A percentile compares a stretch with the other conserved stretches of the same genome.
phyloP scores from a whole-genome alignment of 2,888 invertebrate genomes.

The Melinopterus prodromus region DNA sequence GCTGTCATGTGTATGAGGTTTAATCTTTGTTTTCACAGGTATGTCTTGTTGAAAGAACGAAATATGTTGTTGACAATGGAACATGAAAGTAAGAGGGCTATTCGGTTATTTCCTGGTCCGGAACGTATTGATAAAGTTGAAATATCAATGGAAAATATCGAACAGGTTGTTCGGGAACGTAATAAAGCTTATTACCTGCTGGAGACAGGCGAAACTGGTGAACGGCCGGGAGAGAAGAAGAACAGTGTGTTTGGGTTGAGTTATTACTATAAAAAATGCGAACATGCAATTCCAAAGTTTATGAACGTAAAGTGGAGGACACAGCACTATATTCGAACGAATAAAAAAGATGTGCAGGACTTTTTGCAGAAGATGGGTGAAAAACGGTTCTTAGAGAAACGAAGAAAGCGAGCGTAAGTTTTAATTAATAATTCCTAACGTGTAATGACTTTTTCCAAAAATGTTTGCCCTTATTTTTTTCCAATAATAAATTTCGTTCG shows the following conservation, averaged over 20 bases:
- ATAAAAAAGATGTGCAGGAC: constrained; percentile 69
- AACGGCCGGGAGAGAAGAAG: constrained; percentile 71
- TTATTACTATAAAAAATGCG: constrained; percentile 65
- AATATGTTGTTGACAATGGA: constrained; percentile 99
- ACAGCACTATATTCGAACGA: constrained; percentile 64
- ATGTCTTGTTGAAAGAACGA: constrained; percentile 88
- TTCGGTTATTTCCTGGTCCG: constrained; percentile 83
- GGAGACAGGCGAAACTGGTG: constrained; percentile 89
- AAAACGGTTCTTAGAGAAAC: constrained; percentile 67
- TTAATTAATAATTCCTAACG: constrained; percentile 12
- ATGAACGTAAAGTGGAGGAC: constrained; percentile 73
- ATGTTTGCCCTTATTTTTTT: no score
- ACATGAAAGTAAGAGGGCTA: constrained; percentile 74
- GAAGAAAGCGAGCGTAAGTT: constrained; percentile 66
- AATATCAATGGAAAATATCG: constrained; percentile 94
- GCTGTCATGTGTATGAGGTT: constrained; percentile 8
- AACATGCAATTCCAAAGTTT: constrained; percentile 72
- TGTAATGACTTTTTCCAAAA: no score
- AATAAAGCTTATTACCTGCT: constrained; percentile 88
- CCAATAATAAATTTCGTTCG: no score
- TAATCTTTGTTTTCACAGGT: constrained; percentile 63
- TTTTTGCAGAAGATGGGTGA: constrained; percentile 72
- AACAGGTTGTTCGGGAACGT: constrained; percentile 89
- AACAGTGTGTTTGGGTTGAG: constrained; percentile 69
- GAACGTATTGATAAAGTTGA: constrained; percentile 94